Evolutionary conservation across 2,797 vertebrate species (phyloP).

Genomic region (Amblyopsis hoosieri): DNA sequence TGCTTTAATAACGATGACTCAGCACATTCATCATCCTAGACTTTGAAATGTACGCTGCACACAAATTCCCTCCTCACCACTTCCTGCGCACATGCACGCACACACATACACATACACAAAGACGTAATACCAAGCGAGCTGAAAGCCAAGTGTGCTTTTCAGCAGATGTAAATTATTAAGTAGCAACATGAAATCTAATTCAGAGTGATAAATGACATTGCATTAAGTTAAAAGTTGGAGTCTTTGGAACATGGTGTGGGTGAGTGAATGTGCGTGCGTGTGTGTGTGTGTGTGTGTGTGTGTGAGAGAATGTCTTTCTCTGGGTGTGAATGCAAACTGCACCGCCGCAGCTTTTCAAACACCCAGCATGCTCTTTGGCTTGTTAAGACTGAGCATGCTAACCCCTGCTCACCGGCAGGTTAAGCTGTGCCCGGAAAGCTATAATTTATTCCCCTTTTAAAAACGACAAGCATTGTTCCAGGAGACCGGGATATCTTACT

Average conservation of each 20-base stretch:
- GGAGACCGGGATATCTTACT: background rate
- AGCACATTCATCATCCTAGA: no score
- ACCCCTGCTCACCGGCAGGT: constrained; percentile 28
- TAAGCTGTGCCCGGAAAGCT: constrained; percentile 31
- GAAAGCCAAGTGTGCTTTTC: constrained; percentile 60
- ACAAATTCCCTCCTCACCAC: background rate
- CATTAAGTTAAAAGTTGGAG: constrained; percentile 60
- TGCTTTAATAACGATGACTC: no score
- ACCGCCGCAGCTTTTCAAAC: constrained; percentile 16
- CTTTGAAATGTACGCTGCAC: no score
- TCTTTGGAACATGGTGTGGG: constrained; percentile 45
- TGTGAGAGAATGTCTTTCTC: constrained; percentile 1
- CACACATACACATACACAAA: no score
- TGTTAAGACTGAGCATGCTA: constrained; percentile 44
- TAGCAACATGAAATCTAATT: constrained; percentile 74
- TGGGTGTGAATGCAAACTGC: constrained; percentile 4
- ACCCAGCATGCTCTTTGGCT: constrained; percentile 24
- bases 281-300: constrained; percentile 1
- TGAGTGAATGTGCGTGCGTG: background rate
- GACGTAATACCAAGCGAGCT: constrained; percentile 30
- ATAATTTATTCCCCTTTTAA: constrained; percentile 31
- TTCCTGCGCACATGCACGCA: no score
- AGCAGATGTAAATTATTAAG: constrained; percentile 71
- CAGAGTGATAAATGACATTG: constrained; percentile 61
- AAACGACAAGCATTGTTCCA: constrained; percentile 11